These are phyloP conservation scores for Tragelaphus imberbis DNA, from an alignment of 2,113 vertebrate genomes.

Conservation along the genomic window DNA sequence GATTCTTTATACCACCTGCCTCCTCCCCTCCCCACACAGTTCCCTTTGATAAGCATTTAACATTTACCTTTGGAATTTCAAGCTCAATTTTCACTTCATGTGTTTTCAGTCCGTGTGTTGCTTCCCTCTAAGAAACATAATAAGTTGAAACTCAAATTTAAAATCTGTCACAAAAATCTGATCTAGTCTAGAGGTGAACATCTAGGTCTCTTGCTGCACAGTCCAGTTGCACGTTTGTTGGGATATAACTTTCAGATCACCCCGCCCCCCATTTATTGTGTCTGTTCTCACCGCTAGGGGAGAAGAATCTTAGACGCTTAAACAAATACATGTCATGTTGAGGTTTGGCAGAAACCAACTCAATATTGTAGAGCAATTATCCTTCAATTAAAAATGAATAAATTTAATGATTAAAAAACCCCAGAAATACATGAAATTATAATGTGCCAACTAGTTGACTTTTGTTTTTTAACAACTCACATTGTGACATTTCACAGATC, in stretches of 20 bases:
- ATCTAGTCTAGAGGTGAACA: neutral
- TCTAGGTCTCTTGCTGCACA: no score
- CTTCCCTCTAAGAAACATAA: neutral
- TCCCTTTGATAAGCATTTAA: neutral
- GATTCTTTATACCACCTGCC: neutral
- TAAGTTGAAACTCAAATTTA: neutral
- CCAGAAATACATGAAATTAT: neutral
- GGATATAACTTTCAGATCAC: neutral
- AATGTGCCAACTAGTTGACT: neutral
- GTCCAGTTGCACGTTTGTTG: neutral
- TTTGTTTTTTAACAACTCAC: neutral
- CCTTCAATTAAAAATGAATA: neutral
- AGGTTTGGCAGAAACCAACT: neutral
- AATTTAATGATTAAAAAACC: neutral
- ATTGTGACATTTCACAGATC: neutral
- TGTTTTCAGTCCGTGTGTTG: neutral
- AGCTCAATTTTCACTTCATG: neutral
- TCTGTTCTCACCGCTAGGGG: neutral
- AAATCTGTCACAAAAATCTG: neutral
- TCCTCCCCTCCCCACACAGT: rapidly evolving
- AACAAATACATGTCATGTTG: neutral
- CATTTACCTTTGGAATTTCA: neutral
- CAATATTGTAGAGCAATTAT: neutral
- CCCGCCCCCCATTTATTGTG: neutral
- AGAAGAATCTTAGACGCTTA: neutral